phyloP scores from a whole-genome alignment of 1,140 invertebrate species.

The Listronotus oregonensis region DNA sequence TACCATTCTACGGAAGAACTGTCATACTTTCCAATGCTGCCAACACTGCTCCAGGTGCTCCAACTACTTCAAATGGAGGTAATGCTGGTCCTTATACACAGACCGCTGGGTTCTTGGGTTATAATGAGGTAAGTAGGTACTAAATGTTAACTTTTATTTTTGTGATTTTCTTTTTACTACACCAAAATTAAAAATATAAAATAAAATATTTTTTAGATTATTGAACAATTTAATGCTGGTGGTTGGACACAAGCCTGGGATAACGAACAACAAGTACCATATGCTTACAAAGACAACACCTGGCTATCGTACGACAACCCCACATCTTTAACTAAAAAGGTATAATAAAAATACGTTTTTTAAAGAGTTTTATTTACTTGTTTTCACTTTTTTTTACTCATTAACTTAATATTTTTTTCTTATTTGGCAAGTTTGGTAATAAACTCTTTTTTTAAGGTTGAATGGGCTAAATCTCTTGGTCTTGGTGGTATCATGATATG shows the following conservation, averaged over 20 bases:
- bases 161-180: not conserved
- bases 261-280: constrained; percentile 64
- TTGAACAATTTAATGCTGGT: constrained; percentile 42
- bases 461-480: constrained; percentile 41
- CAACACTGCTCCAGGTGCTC: constrained; percentile 60
- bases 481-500: constrained; percentile 73
- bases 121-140: constrained; percentile 67
- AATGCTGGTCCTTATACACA: constrained; percentile 72
- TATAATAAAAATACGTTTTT: constrained; percentile 22
- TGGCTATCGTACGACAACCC: constrained; percentile 80
- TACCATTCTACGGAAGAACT: constrained; percentile 69
- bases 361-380: too few species aligned
- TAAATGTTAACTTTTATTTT: not conserved
- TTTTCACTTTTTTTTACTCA: too few species aligned
- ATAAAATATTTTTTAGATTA: constrained; percentile 35
- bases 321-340: constrained; percentile 61
- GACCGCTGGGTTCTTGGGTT: constrained; percentile 73
- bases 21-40: constrained; percentile 62
- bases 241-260: constrained; percentile 62
- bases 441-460: constrained; percentile 32
- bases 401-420: too few species aligned
- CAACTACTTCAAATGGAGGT: constrained; percentile 61
- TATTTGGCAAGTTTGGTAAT: not conserved
- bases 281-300: constrained; percentile 65
- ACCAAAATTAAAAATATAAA: not conserved